Percentiles rank a stretch among this genome's conserved stretches.
These are phyloP conservation scores for Orthosia gracilis DNA, from an alignment of 2,888 invertebrate genomes.

Conservation along the genomic window DNA sequence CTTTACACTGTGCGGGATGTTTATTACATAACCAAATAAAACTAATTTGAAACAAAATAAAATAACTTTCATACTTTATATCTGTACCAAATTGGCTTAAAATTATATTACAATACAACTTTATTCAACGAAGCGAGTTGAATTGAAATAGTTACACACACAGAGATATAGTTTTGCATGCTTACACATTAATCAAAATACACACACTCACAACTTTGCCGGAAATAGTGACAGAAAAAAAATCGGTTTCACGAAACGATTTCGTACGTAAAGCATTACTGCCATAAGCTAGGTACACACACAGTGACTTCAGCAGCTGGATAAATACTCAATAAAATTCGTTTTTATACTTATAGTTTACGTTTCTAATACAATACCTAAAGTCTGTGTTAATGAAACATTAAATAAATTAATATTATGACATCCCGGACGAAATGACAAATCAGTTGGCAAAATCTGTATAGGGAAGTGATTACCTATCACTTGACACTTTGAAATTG, in stretches of 20 bases:
- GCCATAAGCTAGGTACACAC: background rate
- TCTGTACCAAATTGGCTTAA: constrained; percentile 39
- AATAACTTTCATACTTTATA: constrained; percentile 38
- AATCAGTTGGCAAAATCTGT: too few species aligned
- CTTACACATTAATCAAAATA: constrained; percentile 1
- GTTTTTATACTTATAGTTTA: too few species aligned
- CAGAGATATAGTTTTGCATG: constrained; percentile 25
- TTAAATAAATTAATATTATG: too few species aligned
- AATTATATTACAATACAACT: constrained; percentile 48
- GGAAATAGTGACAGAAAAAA: constrained; percentile 12
- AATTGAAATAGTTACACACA: constrained; percentile 56
- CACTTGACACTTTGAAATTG: too few species aligned
- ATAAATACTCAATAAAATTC: too few species aligned
- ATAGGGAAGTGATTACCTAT: too few species aligned
- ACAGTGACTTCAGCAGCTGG: background rate
- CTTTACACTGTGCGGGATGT: constrained; percentile 47
- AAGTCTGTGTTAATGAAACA: too few species aligned
- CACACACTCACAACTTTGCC: constrained; percentile 29
- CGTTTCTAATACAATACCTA: too few species aligned
- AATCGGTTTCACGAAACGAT: constrained; percentile 42
- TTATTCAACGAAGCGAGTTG: constrained; percentile 59
- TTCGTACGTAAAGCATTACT: background rate
- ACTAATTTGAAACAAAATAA: constrained; percentile 39
- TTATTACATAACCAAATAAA: constrained; percentile 51
- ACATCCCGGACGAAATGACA: too few species aligned